Evolutionary conservation across 2,113 vertebrate genomes (phyloP).

Genomic region (Axis porcinus): DNA sequence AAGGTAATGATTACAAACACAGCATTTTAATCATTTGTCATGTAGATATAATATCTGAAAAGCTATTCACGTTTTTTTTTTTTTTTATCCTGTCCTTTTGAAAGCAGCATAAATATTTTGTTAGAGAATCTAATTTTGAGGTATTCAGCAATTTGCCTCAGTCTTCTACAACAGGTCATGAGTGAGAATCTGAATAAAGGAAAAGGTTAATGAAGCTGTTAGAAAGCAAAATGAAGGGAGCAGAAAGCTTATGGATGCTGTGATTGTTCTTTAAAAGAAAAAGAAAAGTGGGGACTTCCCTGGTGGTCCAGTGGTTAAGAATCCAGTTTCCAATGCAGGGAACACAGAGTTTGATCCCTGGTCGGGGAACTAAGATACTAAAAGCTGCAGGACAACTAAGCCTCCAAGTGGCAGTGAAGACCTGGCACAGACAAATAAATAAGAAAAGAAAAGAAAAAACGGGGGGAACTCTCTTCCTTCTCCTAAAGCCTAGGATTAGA

Average conservation of each 20-base stretch:
- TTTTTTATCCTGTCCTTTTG: background rate
- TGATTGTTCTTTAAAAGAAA: background rate
- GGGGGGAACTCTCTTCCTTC: background rate
- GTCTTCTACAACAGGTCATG: background rate
- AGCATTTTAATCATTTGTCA: slow-evolving; percentile 1
- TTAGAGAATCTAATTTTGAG: slow-evolving; percentile 11
- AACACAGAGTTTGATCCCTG: background rate
- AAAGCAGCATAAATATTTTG: slow-evolving; percentile 14
- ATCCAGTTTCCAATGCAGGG: background rate
- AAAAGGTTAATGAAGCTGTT: background rate
- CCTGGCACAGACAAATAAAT: background rate
- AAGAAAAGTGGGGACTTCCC: background rate
- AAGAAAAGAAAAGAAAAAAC: background rate
- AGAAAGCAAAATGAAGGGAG: background rate
- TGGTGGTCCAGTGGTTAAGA: background rate
- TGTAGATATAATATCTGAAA: background rate
- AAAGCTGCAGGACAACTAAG: background rate
- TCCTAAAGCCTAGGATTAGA: background rate
- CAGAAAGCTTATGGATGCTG: background rate
- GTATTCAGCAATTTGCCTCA: background rate
- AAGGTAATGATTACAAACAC: background rate
- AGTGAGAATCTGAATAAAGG: background rate
- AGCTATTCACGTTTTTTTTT: background rate
- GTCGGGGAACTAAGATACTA: background rate
- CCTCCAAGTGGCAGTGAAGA: background rate